Evolutionary conservation across 1,140 invertebrate species (phyloP), one percentile per base, ranked within the genome.

Genomic region (Meloidogyne floridensis): DNA sequence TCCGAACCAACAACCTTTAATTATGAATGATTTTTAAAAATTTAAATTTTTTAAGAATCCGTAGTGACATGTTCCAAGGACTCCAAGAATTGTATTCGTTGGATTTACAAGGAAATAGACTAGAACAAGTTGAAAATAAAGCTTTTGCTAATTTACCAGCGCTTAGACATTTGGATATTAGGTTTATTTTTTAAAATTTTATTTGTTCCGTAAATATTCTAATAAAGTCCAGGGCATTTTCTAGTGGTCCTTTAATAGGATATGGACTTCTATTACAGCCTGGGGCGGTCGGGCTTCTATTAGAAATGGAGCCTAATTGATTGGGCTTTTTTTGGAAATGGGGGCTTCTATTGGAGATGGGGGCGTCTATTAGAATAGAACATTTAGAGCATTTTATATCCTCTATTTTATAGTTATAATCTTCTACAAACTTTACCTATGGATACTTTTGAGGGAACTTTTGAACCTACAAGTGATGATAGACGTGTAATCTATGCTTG

Each of bases 401-500:
- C 72, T n/a, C 11, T n/a, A 72, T 51, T 8, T 89, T 65, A 73
- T 80, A 88, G 88, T 75, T 89, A 89, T 80, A 89, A 89, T 77
- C 89, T 87, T 69, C 88, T 89, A 42, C 87, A 90, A 86, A 87
- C 87, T 15, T 86, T 90, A 84, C 89, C 89, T 3, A 70, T 80
- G 10, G 80, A 89, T 76, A 83, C 88, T 13, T 90, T 89, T 75
- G 84, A 82, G 13, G 83, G 83, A 59, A 84, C 87, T 6, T 90
- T 89, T 83, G 78, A 80, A 42, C 88, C 88, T 43, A 80, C 81
- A 32, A 87, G 87, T 11, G 87, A 90, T 75, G 89, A 89, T 70
- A 76, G 89, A 69, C 84, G 89, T 53, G 88, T 89, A 54, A 90
- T 89, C 73, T 89, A 88, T 80, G 87, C 88, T 18, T 89, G 88